Conservation (phyloP, 2,888 invertebrate genomes). For the Tethea ocularis region DNA sequence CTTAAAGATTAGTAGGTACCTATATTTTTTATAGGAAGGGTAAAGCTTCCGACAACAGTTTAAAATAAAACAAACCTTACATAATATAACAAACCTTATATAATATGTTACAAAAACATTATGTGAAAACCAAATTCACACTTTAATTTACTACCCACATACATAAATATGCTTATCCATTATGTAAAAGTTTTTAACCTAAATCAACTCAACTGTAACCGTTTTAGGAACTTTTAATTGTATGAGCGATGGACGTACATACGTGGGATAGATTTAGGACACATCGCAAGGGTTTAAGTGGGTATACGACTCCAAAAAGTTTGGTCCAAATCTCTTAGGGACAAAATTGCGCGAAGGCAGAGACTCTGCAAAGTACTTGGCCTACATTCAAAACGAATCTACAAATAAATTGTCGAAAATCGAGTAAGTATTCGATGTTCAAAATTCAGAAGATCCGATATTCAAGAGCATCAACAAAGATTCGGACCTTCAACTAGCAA, state of each 20-base stretch:
- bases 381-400: neutral
- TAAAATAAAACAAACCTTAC: too few species aligned
- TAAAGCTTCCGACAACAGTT: too few species aligned
- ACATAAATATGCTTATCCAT: neutral
- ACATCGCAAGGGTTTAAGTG: neutral
- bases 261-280: neutral
- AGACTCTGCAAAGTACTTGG: neutral
- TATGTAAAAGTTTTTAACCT: neutral
- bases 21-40: too few species aligned
- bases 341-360: neutral
- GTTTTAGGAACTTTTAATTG: neutral
- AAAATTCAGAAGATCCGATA: neutral
- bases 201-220: neutral
- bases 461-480: neutral
- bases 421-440: neutral
- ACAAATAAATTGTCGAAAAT: neutral
- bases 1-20: too few species aligned
- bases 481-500: slow-evolving; percentile 41
- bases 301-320: neutral
- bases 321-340: neutral
- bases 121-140: too few species aligned
- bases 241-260: neutral
- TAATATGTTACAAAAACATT: too few species aligned
- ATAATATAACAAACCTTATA: too few species aligned
- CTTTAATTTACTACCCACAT: too few species aligned